Evolutionary conservation across 1,140 invertebrate species (phyloP).

Genomic region (Sesamia nonagrioides): DNA sequence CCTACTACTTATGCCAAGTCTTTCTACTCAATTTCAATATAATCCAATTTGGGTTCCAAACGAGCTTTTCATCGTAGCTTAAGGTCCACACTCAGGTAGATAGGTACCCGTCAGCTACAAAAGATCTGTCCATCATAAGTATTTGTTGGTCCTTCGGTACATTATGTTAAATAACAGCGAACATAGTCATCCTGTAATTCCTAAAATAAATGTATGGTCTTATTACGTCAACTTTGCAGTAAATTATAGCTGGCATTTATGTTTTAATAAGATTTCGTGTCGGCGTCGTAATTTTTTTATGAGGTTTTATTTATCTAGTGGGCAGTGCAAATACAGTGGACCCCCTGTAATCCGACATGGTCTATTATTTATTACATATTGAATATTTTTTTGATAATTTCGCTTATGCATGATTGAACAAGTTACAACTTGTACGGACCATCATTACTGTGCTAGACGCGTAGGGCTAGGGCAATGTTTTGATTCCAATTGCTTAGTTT

Average conservation of each 20-base stretch:
- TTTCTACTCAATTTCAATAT: neutral
- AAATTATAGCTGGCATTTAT: constrained; percentile 36
- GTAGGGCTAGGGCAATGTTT: too few relatives aligned
- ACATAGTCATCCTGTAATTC: neutral
- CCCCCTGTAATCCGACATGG: too few relatives aligned
- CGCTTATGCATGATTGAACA: too few relatives aligned
- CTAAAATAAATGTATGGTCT: constrained; percentile 12
- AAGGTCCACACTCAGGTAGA: neutral
- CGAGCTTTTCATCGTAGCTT: neutral
- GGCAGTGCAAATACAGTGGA: too few relatives aligned
- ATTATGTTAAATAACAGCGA: neutral
- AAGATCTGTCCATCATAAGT: neutral
- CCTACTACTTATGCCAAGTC: neutral
- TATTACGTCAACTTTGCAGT: constrained; percentile 3
- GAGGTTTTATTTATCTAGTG: neutral
- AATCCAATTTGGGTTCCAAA: neutral
- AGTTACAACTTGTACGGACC: too few relatives aligned
- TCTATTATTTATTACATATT: too few relatives aligned
- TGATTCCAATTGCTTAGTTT: too few relatives aligned
- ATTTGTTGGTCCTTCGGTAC: neutral
- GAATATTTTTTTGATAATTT: too few relatives aligned
- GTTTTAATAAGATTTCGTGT: constrained; percentile 21
- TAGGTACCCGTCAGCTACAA: neutral
- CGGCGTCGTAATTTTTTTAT: constrained; percentile 9
- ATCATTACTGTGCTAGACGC: too few relatives aligned